These are phyloP conservation scores for Typhlomys cinereus DNA, from an alignment of 2,113 vertebrate genomes.

Conservation along the genomic window DNA sequence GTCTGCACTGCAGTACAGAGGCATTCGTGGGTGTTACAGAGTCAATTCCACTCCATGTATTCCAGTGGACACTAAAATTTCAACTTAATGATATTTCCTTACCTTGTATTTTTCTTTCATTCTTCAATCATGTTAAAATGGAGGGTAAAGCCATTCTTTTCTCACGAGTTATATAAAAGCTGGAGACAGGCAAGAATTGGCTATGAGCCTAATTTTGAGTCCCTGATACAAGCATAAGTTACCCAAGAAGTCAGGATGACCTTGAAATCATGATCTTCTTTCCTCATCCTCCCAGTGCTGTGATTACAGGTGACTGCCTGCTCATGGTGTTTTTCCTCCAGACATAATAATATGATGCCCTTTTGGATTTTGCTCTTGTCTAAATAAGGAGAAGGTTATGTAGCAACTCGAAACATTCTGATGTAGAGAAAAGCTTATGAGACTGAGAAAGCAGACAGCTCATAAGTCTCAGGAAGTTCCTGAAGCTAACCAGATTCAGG, in stretches of 20 bases:
- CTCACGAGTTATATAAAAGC: background rate
- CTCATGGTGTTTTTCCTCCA: too few relatives aligned
- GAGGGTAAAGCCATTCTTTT: background rate
- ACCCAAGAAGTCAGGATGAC: background rate
- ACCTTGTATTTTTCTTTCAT: conserved; percentile 29
- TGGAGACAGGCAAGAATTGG: background rate
- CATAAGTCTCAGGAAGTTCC: too few relatives aligned
- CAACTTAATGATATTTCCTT: conserved; percentile 13
- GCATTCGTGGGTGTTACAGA: background rate
- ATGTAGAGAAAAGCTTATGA: too few relatives aligned
- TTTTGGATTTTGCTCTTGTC: too few relatives aligned
- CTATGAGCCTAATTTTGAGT: background rate
- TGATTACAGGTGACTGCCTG: too few relatives aligned
- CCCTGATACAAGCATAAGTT: background rate
- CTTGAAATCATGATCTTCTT: too few relatives aligned
- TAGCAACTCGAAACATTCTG: too few relatives aligned
- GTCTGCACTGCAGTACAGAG: background rate
- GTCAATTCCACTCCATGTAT: background rate
- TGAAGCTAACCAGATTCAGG: too few relatives aligned
- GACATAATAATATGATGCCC: too few relatives aligned
- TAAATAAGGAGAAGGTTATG: too few relatives aligned
- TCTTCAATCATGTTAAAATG: conserved; percentile 2
- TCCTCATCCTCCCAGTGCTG: too few relatives aligned
- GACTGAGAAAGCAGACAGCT: too few relatives aligned
- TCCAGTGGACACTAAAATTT: background rate